phyloP scores from a whole-genome alignment of 2,888 invertebrate species.

The Plebejus melissa region DNA sequence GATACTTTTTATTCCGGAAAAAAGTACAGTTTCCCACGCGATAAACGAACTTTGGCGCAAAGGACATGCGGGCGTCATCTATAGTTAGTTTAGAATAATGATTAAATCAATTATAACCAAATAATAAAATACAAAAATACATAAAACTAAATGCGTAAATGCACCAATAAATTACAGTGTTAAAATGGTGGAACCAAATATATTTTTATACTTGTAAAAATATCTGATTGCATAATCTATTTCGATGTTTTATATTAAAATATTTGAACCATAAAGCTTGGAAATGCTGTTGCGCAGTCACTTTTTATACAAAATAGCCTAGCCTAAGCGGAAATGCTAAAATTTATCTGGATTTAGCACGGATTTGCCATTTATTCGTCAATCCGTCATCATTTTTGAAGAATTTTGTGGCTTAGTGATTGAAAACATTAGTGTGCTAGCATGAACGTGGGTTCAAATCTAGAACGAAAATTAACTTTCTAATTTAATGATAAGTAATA shows the following conservation, averaged over 20 bases:
- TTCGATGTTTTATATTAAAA: background rate
- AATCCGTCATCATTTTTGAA: background rate
- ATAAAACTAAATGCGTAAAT: background rate
- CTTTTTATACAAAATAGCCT: background rate
- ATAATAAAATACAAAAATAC: too few relatives aligned
- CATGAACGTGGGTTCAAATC: too few relatives aligned
- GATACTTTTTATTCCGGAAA: too few relatives aligned
- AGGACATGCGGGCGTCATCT: too few relatives aligned
- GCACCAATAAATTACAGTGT: background rate
- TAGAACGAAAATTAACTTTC: too few relatives aligned
- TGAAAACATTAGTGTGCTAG: too few relatives aligned
- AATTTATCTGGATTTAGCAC: background rate
- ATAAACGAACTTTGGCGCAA: too few relatives aligned
- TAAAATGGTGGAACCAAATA: background rate
- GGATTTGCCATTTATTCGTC: background rate
- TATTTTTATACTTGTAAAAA: background rate
- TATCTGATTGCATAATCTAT: background rate
- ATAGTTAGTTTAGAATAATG: too few relatives aligned
- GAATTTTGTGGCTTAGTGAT: too few relatives aligned
- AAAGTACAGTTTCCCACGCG: too few relatives aligned
- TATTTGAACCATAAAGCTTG: constrained; percentile 1
- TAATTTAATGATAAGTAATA: too few relatives aligned
- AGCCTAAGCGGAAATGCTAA: constrained; percentile 4
- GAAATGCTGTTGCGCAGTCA: background rate
- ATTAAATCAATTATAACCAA: too few relatives aligned